Evolutionary conservation across 92 coral and sea anemone genomes (phyloP).

Genomic region (Zoanthus gigantus): DNA sequence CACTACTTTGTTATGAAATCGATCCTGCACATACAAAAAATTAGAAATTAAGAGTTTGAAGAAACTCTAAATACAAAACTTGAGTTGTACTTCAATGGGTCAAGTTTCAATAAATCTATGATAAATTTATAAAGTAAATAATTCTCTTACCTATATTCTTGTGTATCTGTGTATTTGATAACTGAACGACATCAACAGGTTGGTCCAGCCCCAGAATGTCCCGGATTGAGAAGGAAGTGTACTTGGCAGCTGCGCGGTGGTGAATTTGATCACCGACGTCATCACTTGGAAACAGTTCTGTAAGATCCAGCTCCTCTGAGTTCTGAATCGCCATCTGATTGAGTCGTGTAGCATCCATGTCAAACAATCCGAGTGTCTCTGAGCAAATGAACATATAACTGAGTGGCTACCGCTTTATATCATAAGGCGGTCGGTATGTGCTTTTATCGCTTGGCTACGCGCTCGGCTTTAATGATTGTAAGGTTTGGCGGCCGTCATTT

Average conservation of each 20-base stretch:
- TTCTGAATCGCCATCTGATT: background rate
- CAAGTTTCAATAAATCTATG: background rate
- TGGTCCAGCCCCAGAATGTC: conserved; percentile 30
- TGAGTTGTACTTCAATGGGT: too few relatives aligned
- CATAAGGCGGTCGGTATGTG: background rate
- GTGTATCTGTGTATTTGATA: background rate
- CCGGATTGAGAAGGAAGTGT: conserved; percentile 37
- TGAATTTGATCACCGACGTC: background rate
- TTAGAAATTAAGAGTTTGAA: too few relatives aligned
- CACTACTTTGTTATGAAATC: too few relatives aligned
- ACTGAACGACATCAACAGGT: background rate
- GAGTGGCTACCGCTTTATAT: background rate
- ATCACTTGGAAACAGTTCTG: conserved; percentile 24
- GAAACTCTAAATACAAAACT: too few relatives aligned
- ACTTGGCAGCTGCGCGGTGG: background rate
- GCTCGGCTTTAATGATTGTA: background rate
- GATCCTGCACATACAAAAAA: too few relatives aligned
- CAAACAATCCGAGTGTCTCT: background rate
- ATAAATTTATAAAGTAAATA: background rate
- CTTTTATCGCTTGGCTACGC: background rate
- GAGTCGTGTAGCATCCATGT: conserved; percentile 37
- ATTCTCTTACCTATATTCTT: background rate
- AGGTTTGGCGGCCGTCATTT: background rate
- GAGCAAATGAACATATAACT: background rate
- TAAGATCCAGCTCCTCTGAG: conserved; percentile 13